Percentiles rank a stretch among this genome's conserved stretches.
Conservation (phyloP, 2,113 vertebrate species). For the Chaetura pelagica region DNA sequence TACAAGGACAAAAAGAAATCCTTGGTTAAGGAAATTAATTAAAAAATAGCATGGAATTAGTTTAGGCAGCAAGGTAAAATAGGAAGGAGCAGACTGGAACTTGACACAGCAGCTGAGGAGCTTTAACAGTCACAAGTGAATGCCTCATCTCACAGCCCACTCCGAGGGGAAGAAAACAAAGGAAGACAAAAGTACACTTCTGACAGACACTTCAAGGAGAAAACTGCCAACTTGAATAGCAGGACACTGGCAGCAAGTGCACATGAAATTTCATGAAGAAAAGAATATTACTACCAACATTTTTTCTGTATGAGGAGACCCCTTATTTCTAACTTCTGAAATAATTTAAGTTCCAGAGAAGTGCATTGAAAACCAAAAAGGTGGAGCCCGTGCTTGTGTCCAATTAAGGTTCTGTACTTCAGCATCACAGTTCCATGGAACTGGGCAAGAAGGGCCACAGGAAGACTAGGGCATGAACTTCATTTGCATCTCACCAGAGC, state of each 20-base stretch:
- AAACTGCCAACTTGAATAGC: neutral
- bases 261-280: neutral
- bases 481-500: neutral
- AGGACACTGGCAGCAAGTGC: neutral
- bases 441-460: neutral
- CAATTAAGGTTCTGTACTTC: neutral
- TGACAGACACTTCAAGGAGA: neutral
- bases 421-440: neutral
- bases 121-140: neutral
- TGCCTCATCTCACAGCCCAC: neutral
- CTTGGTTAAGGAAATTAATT: neutral
- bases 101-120: neutral
- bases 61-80: conserved; percentile 1
- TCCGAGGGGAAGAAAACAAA: neutral
- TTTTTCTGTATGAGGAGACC: neutral
- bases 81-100: neutral
- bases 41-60: neutral
- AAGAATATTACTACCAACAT: neutral
- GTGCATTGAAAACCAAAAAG: accelerated
- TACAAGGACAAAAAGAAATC: neutral
- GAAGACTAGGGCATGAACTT: neutral
- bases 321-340: neutral
- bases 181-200: neutral
- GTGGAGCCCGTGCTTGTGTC: neutral
- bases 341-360: neutral